Base-by-base conservation (phyloP, 2,888 invertebrate species). In the Xylota segnis region DNA sequence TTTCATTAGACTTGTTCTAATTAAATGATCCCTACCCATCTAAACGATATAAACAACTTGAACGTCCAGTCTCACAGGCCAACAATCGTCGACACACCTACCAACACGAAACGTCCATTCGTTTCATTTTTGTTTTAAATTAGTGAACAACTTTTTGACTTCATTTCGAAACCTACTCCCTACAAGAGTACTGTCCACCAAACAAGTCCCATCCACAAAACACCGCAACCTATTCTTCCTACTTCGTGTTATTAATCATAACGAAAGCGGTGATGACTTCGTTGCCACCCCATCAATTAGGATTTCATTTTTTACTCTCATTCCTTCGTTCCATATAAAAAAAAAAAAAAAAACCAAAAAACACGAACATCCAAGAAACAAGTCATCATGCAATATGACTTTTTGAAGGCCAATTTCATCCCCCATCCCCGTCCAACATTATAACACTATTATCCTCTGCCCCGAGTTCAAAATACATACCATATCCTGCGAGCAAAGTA, bases 251-350 rank as follows among this genome's bases (percentile, higher is more conserved):
- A 86, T 86, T 82, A 86, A 86, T 86, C 86, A 82, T 68, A 61
- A 76, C 43, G 61, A 86, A 86, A 86, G 61, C 86, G 81, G 86
- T 86, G 86, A 86, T 86, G 86, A 86, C 82, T 86, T 86, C 66
- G 86, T 86, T 86, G 82, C 81, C 86, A 82, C 86, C 86, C 81
- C 76, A 77, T 86, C 82, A 86, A 86, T 86, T 86, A 82, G 86
- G 82, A 82, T 82, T 82, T 61, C 59, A 71, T 66, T 77, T 77
- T 76, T 83, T 71, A 58, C 23, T 10, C 12, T 29, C 14, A 18
- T 83, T 59, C 50, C n/a, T 56, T 50, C 74, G 32, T 68, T 74
- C 32, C 70, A 45, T 54, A 56, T 63, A 83, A 18, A 50, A 40
- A 59, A 43, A 43, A 43, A 37, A 23, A 23, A 1, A 23, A 23